Percentiles rank a stretch among this genome's conserved stretches.
These are phyloP conservation scores for Nysson spinosus DNA, from an alignment of 2,888 invertebrate species.

Conservation along the genomic window DNA sequence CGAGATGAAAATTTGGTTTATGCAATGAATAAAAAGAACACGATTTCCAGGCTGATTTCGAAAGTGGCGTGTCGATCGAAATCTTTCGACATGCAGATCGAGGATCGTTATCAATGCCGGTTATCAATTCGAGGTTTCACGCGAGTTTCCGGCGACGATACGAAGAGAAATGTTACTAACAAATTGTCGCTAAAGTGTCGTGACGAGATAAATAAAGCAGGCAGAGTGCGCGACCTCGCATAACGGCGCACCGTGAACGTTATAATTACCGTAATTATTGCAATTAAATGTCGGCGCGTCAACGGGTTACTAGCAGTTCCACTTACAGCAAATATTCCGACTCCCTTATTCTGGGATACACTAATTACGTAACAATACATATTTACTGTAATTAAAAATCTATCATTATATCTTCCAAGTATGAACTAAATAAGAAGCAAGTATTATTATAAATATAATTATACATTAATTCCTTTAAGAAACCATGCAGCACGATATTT, in stretches of 20 bases:
- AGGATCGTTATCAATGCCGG: constrained; percentile 17
- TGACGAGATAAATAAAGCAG: constrained; percentile 37
- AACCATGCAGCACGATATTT: no score
- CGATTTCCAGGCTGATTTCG: background rate
- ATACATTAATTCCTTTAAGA: no score
- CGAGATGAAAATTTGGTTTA: no score
- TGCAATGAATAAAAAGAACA: no score
- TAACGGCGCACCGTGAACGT: constrained; percentile 9
- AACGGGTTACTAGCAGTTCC: constrained; percentile 35
- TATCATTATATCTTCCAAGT: no score
- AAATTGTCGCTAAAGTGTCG: constrained; percentile 45
- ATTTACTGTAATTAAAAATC: no score
- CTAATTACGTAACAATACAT: background rate
- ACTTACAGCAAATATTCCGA: constrained; percentile 36
- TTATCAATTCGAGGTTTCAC: constrained; percentile 37
- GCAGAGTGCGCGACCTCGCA: constrained; percentile 14
- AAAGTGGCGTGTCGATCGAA: constrained; percentile 10
- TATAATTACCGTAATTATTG: constrained; percentile 51
- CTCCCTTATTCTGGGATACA: constrained; percentile 1
- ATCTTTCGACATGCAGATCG: constrained; percentile 9
- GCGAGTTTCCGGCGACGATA: constrained; percentile 44
- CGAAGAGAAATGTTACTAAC: constrained; percentile 38
- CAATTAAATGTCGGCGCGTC: constrained; percentile 52
- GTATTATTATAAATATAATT: no score
- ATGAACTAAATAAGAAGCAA: no score